Evolutionary conservation across 64 coral and sea anemone genomes (phyloP).

Genomic region (Acropora yongei): DNA sequence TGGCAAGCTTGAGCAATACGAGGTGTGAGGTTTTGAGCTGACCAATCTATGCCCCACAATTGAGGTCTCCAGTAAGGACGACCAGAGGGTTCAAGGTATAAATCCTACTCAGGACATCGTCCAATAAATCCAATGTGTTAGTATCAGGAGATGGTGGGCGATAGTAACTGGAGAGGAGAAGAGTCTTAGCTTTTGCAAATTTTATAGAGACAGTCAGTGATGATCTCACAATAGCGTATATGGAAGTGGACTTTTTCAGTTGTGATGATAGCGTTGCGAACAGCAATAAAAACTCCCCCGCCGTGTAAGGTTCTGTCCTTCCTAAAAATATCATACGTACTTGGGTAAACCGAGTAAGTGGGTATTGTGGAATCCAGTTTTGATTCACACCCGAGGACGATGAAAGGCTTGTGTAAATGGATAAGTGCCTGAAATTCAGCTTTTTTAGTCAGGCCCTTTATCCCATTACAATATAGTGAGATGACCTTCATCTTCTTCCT

Average conservation of each 20-base stretch:
- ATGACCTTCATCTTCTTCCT: constrained; percentile 39
- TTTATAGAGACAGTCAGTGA: constrained; percentile 18
- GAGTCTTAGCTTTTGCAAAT: constrained; percentile 37
- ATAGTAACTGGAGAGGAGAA: constrained; percentile 54
- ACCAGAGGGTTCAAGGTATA: constrained; percentile 25
- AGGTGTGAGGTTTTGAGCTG: not conserved
- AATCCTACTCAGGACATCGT: constrained; percentile 52
- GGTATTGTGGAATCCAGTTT: constrained; percentile 14
- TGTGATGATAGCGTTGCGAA: constrained; percentile 56
- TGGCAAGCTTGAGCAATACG: constrained; percentile 10
- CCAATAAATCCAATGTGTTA: constrained; percentile 36
- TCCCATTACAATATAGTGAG: constrained; percentile 24
- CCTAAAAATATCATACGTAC: constrained; percentile 56
- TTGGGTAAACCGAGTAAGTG: not conserved
- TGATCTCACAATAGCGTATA: constrained; percentile 54
- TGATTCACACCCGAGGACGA: not conserved
- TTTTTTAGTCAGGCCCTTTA: not conserved
- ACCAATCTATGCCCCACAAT: constrained; percentile 41
- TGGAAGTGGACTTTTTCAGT: constrained; percentile 44
- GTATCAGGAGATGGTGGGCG: constrained; percentile 40
- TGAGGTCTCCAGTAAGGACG: constrained; percentile 46
- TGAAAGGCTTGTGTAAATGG: not conserved
- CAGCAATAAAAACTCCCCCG: constrained; percentile 48
- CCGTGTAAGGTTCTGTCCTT: constrained; percentile 61
- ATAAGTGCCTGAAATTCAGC: constrained; percentile 6